A percentile compares a stretch with the other conserved stretches of the same genome.
Evolutionary conservation across 92 coral and sea anemone species (phyloP).

Genomic region (Ricordea florida): DNA sequence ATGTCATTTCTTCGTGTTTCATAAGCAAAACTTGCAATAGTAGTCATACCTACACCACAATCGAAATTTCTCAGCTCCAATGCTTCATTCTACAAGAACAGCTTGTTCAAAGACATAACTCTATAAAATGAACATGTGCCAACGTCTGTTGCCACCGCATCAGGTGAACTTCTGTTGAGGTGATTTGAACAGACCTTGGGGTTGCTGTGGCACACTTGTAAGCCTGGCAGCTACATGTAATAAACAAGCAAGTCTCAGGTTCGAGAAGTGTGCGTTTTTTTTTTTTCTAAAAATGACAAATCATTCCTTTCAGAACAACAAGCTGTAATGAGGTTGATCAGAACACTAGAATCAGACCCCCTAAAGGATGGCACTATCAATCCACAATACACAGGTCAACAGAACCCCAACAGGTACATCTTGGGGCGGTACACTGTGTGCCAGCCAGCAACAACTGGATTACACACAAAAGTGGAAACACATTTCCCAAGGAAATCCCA

Average conservation of each 20-base stretch:
- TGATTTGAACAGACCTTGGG: neutral
- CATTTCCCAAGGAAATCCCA: constrained; percentile 62
- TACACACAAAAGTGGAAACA: constrained; percentile 36
- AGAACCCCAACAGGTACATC: constrained; percentile 83
- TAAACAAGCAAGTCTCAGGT: neutral
- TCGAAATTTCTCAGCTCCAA: too few relatives aligned
- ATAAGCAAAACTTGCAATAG: too few relatives aligned
- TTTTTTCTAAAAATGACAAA: neutral
- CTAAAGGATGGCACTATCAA: constrained; percentile 68
- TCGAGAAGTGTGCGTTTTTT: constrained; percentile 14
- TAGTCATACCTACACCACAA: too few relatives aligned
- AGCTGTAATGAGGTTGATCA: constrained; percentile 77
- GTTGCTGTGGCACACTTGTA: constrained; percentile 32
- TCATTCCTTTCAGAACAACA: constrained; percentile 62
- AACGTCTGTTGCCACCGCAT: too few relatives aligned
- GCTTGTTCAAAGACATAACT: too few relatives aligned
- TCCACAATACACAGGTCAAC: constrained; percentile 73
- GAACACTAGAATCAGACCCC: constrained; percentile 75
- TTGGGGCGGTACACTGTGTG: constrained; percentile 65
- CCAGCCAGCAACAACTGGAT: constrained; percentile 5
- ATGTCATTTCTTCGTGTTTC: too few relatives aligned
- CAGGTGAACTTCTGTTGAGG: neutral
- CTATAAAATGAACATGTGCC: too few relatives aligned
- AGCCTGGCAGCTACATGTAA: constrained; percentile 18
- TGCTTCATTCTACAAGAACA: too few relatives aligned